A percentile compares a stretch with the other conserved stretches of the same genome.
Evolutionary conservation across 2,113 vertebrate genomes (phyloP).

Genomic region (Myocastor coypus): DNA sequence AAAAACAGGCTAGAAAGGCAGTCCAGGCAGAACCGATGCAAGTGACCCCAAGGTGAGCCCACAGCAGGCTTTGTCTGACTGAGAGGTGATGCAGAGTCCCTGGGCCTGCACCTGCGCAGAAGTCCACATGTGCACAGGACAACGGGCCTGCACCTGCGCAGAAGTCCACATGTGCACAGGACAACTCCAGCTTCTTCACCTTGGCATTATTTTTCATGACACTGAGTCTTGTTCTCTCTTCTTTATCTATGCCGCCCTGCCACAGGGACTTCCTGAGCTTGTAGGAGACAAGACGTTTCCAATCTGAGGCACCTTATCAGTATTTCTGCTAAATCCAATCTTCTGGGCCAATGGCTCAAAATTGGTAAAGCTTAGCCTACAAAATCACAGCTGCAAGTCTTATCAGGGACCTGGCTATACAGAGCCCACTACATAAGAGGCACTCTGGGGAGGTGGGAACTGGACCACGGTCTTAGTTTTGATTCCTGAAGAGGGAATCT

Average conservation of each 20-base stretch:
- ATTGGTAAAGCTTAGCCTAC: not conserved
- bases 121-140: not conserved
- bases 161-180: not conserved
- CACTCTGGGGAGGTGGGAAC: not conserved
- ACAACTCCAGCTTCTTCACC: not conserved
- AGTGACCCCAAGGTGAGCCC: not conserved
- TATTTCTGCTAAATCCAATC: not conserved
- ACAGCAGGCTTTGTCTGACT: accelerated
- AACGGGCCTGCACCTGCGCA: not conserved
- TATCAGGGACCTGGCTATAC: not conserved
- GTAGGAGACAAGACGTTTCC: not conserved
- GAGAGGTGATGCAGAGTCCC: too few relatives aligned
- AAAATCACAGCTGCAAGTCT: not conserved
- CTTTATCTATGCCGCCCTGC: not conserved
- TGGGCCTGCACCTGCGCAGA: not conserved
- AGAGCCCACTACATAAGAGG: not conserved
- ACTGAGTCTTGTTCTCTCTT: not conserved
- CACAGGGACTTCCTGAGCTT: not conserved
- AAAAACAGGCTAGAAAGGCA: not conserved
- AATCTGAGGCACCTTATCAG: not conserved
- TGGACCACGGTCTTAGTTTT: not conserved
- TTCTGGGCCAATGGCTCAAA: not conserved
- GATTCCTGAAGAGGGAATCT: not conserved
- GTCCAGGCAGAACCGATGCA: not conserved
- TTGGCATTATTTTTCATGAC: not conserved